phyloP scores from a whole-genome alignment of 2,113 vertebrate species.

The Sinocyclocheilus rhinocerous region DNA sequence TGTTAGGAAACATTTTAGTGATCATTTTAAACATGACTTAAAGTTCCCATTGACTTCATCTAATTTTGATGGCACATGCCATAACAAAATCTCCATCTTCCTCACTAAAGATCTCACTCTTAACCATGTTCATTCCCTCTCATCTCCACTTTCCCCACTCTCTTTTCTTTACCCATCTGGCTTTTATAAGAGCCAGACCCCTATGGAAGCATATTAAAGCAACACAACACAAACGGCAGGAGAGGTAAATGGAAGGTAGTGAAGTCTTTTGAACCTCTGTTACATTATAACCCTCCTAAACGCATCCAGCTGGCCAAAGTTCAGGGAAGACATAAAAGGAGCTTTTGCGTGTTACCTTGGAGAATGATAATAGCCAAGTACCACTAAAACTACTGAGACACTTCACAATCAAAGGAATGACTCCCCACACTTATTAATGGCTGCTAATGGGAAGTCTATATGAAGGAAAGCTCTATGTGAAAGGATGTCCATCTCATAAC shows the following conservation, averaged over 20 bases:
- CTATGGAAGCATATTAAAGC: constrained; percentile 79
- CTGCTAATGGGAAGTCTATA: constrained; percentile 75
- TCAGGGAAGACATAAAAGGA: constrained; percentile 79
- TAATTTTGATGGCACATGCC: constrained; percentile 1
- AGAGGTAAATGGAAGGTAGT: constrained; percentile 82
- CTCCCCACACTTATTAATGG: constrained; percentile 73
- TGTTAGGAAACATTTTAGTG: neutral
- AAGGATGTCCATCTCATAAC: constrained; percentile 66
- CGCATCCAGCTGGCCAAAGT: constrained; percentile 84
- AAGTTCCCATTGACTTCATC: constrained; percentile 47
- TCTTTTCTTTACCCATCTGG: constrained; percentile 74
- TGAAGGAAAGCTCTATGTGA: constrained; percentile 66
- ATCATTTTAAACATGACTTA: neutral
- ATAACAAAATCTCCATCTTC: constrained; percentile 25
- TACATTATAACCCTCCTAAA: constrained; percentile 84
- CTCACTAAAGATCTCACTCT: constrained; percentile 11
- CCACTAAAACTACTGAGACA: constrained; percentile 78
- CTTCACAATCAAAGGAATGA: constrained; percentile 76
- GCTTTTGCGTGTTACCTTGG: constrained; percentile 74
- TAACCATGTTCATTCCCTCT: neutral
- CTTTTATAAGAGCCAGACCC: constrained; percentile 82
- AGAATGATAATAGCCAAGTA: constrained; percentile 77
- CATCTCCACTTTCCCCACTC: constrained; percentile 65
- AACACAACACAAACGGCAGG: constrained; percentile 80
- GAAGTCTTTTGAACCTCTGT: constrained; percentile 84